Evolutionary conservation across 2,113 vertebrate species (phyloP).

Genomic region (Etheostoma cragini): DNA sequence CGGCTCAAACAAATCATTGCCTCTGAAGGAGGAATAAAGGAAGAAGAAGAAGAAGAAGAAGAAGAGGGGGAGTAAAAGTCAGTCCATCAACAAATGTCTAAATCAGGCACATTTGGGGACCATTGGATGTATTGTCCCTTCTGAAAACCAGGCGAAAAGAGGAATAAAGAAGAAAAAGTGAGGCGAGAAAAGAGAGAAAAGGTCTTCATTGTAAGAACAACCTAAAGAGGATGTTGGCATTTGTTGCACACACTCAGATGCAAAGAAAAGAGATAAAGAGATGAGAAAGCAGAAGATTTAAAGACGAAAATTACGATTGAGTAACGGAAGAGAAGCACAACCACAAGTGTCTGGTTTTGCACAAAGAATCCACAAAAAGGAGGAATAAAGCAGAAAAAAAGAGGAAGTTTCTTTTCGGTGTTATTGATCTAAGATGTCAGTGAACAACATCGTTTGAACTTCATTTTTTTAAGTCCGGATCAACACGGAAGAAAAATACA

Average conservation of each 20-base stretch:
- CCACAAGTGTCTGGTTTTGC: neutral
- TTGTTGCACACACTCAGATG: neutral
- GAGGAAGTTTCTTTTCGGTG: neutral
- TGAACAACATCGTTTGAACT: neutral
- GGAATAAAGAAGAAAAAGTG: constrained; percentile 16
- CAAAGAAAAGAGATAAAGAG: constrained; percentile 10
- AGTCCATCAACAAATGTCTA: constrained; percentile 19
- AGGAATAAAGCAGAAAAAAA: neutral
- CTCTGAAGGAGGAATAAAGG: constrained; percentile 11
- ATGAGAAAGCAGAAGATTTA: neutral
- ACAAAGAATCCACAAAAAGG: neutral
- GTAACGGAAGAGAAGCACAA: neutral
- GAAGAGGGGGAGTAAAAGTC: constrained; percentile 6
- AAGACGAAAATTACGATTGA: neutral
- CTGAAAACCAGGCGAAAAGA: constrained; percentile 24
- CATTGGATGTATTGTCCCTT: constrained; percentile 8
- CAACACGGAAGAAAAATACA: neutral
- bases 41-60: constrained; percentile 18
- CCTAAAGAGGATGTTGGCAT: constrained; percentile 8
- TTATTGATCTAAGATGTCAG: neutral
- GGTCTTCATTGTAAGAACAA: neutral
- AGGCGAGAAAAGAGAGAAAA: neutral
- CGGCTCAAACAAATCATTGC: neutral
- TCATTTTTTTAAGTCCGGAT: neutral
- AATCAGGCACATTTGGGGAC: neutral